Evolutionary conservation across 2,888 invertebrate species (phyloP).

Genomic region (Cheilosia scutellata): DNA sequence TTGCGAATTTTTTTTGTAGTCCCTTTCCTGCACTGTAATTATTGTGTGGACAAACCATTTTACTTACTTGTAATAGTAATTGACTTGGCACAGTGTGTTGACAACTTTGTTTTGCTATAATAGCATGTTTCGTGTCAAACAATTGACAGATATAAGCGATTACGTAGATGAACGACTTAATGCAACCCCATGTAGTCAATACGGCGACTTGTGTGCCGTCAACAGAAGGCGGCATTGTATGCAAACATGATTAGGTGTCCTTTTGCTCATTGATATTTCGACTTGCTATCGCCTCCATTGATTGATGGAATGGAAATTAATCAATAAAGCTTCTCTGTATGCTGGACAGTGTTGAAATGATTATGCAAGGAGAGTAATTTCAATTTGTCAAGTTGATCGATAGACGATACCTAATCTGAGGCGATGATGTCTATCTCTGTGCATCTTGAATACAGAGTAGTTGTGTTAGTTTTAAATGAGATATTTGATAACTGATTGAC

Average conservation of each 20-base stretch:
- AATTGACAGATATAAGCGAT: conserved; percentile 54
- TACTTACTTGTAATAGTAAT: conserved; percentile 23
- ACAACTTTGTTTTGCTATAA: conserved; percentile 45
- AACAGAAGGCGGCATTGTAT: neutral
- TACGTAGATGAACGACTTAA: conserved; percentile 36
- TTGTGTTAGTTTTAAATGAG: conserved; percentile 16
- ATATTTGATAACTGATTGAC: neutral
- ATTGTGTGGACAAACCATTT: neutral
- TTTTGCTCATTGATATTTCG: conserved; percentile 35
- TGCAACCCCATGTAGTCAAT: neutral
- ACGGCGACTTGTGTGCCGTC: conserved; percentile 8
- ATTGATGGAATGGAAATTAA: conserved; percentile 48
- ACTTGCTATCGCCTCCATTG: conserved; percentile 12
- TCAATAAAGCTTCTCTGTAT: conserved; percentile 34
- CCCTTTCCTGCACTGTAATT: neutral
- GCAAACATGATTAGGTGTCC: conserved; percentile 12
- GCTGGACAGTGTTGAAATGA: conserved; percentile 39
- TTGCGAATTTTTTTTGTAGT: conserved; percentile 4
- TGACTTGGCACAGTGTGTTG: conserved; percentile 12
- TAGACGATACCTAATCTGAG: conserved; percentile 41
- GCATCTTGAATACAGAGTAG: conserved; percentile 32
- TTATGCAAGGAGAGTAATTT: conserved; percentile 63
- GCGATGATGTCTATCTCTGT: neutral
- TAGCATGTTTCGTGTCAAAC: conserved; percentile 35
- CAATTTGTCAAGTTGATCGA: conserved; percentile 66